A percentile compares a stretch with the other conserved stretches of the same genome.
Conservation (phyloP, 2,113 vertebrate species). For the Elgaria multicarinata region DNA sequence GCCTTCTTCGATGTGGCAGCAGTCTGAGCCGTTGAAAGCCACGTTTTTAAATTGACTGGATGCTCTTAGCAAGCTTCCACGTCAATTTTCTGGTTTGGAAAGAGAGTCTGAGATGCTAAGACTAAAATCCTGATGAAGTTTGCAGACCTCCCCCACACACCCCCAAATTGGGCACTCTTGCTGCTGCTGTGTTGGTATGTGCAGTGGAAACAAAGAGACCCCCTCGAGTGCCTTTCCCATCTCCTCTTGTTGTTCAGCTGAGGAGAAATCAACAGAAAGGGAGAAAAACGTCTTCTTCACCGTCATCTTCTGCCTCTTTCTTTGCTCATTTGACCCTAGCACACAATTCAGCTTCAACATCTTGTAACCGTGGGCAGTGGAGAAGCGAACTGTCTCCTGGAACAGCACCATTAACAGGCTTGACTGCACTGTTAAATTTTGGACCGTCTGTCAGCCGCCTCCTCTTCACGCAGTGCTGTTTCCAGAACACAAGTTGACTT, state of each 20-base stretch:
- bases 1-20: background rate
- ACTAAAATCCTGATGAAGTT: background rate
- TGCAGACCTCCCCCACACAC: background rate
- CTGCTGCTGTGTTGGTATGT: background rate
- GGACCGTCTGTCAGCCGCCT: constrained; percentile 29
- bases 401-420: constrained; percentile 15
- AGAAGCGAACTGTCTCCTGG: rapidly evolving
- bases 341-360: background rate
- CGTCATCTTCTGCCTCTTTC: background rate
- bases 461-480: background rate
- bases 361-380: background rate
- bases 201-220: no score
- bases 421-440: background rate
- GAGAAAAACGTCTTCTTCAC: rapidly evolving
- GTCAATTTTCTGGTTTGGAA: background rate
- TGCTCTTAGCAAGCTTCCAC: background rate
- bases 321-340: background rate
- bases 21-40: background rate
- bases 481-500: constrained; percentile 26
- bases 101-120: background rate
- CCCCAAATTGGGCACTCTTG: background rate
- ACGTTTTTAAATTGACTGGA: background rate
- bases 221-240: no score
- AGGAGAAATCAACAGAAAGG: background rate
- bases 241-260: background rate